Percentiles rank a stretch among this genome's conserved stretches.
Conservation (phyloP, 1,140 invertebrate species). For the Helicoverpa zea region DNA sequence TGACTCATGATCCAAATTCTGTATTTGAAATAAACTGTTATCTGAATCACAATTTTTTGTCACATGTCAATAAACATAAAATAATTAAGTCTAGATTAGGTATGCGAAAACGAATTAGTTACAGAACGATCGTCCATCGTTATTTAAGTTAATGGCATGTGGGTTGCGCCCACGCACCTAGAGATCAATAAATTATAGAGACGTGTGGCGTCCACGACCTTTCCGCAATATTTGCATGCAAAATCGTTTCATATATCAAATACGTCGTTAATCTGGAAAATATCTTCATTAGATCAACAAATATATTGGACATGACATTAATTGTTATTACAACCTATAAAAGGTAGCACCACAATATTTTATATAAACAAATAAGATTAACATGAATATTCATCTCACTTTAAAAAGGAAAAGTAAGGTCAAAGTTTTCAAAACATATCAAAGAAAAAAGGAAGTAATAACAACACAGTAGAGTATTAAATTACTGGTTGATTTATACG, state of each 20-base stretch:
- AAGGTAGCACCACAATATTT: neutral
- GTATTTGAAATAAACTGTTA: conserved; percentile 7
- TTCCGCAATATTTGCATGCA: conserved; percentile 39
- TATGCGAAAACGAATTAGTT: conserved; percentile 67
- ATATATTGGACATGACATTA: conserved; percentile 6
- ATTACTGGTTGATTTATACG: conserved; percentile 46
- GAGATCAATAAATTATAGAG: conserved; percentile 67
- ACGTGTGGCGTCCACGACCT: conserved; percentile 62
- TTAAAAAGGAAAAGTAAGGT: conserved; percentile 31
- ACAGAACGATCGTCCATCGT: conserved; percentile 58
- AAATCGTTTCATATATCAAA: conserved; percentile 32
- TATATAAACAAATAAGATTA: neutral
- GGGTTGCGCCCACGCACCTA: conserved; percentile 67
- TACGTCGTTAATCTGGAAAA: conserved; percentile 26
- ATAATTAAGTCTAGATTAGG: conserved; percentile 46
- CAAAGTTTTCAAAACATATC: conserved; percentile 29
- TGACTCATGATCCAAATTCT: conserved; percentile 1
- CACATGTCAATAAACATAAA: conserved; percentile 32
- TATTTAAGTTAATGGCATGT: conserved; percentile 62
- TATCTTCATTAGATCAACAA: conserved; percentile 23
- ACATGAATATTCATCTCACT: conserved; percentile 1
- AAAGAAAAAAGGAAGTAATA: conserved; percentile 27
- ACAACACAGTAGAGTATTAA: conserved; percentile 37
- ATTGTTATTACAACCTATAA: conserved; percentile 18
- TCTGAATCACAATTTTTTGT: conserved; percentile 16